Percentiles rank a stretch among this genome's conserved stretches.
Evolutionary conservation across 2,797 vertebrate genomes (phyloP).

Genomic region (Sciurus vulgaris): DNA sequence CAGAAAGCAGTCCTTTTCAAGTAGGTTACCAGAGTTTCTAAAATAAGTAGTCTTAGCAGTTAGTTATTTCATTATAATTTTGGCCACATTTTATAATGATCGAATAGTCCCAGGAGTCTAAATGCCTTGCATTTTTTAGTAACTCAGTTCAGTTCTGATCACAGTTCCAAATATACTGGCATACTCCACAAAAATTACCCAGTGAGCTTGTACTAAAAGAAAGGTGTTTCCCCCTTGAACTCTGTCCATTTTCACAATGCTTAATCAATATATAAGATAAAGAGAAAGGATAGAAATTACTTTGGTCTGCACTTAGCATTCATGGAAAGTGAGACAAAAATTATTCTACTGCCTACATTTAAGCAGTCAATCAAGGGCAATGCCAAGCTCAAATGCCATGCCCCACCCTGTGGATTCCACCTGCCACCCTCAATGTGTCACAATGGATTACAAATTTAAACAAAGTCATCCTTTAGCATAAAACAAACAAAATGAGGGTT

Average conservation of each 20-base stretch:
- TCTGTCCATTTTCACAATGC: neutral
- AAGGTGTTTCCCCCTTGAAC: neutral
- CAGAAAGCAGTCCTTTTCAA: neutral
- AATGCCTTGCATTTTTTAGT: slow-evolving; percentile 49
- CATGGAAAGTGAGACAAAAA: neutral
- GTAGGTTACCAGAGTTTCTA: neutral
- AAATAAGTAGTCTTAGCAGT: neutral
- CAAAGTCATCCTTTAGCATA: neutral
- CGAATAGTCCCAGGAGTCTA: neutral
- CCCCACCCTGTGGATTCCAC: neutral
- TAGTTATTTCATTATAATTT: slow-evolving; percentile 16
- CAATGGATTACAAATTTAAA: slow-evolving; percentile 45
- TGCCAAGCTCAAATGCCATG: neutral
- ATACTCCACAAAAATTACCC: neutral
- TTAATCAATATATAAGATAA: neutral
- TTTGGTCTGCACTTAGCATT: neutral
- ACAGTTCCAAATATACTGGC: slow-evolving; percentile 3
- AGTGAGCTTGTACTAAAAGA: neutral
- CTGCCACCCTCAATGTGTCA: neutral
- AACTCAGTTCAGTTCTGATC: slow-evolving; percentile 36
- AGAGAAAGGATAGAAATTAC: slow-evolving; percentile 1
- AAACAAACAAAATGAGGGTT: slow-evolving; percentile 24
- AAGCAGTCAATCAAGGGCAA: neutral
- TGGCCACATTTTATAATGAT: slow-evolving; percentile 57
- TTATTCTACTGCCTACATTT: neutral